Conservation (phyloP, 2,888 invertebrate genomes). For the Melanchra persicariae region DNA sequence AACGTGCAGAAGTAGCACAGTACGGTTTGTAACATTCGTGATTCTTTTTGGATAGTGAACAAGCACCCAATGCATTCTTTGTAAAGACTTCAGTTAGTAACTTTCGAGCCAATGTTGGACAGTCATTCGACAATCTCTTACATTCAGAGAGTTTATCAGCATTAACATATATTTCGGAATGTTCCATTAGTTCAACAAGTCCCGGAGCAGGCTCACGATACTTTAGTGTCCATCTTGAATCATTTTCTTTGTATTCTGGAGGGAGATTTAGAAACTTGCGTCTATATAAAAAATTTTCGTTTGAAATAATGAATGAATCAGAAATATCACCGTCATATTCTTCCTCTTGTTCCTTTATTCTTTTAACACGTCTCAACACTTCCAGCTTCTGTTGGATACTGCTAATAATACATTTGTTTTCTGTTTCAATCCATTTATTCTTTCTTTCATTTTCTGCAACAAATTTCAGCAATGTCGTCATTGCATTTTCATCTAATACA, state of each 20-base stretch:
- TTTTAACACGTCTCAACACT: neutral
- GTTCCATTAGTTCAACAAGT: constrained; percentile 10
- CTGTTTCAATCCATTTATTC: neutral
- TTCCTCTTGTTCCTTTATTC: neutral
- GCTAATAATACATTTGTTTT: neutral
- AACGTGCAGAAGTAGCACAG: neutral
- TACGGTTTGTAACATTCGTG: neutral
- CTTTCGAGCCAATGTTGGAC: neutral
- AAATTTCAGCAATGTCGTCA: neutral
- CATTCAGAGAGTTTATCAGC: constrained; percentile 2
- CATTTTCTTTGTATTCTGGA: constrained; percentile 14
- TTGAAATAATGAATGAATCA: too few species aligned
- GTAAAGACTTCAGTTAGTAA: constrained; percentile 17
- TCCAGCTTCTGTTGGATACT: constrained; percentile 1
- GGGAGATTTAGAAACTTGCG: neutral
- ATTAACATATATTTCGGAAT: constrained; percentile 10
- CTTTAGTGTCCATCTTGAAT: constrained; percentile 31
- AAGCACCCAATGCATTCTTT: constrained; percentile 12
- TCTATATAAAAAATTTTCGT: neutral
- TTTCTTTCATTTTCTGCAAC: neutral
- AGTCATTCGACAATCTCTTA: neutral
- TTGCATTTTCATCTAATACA: constrained; percentile 10
- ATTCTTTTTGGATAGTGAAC: constrained; percentile 4
- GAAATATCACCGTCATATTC: neutral
- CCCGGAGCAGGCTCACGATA: constrained; percentile 6